phyloP scores from a whole-genome alignment of 2,797 vertebrate species.

The Betta splendens region DNA sequence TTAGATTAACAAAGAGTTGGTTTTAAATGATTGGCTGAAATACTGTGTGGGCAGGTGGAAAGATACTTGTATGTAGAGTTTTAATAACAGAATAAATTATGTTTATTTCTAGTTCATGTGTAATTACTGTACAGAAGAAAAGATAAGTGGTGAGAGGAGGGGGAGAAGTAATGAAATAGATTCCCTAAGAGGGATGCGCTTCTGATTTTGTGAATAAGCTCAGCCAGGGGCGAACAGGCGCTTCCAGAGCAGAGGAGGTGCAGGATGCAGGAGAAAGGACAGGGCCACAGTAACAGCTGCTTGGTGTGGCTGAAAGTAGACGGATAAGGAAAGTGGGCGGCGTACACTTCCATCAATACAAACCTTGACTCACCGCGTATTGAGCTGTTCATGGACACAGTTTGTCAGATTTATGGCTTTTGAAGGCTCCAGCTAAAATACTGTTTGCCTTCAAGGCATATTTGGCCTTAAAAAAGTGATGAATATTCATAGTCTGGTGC shows the following conservation, averaged over 20 bases:
- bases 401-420: constrained; percentile 46
- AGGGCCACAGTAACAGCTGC: constrained; percentile 43
- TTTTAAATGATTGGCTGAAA: constrained; percentile 16
- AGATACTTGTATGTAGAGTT: constrained; percentile 4
- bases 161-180: constrained; percentile 21
- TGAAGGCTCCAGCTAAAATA: constrained; percentile 37
- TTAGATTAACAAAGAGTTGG: constrained; percentile 18
- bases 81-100: neutral
- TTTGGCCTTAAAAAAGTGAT: constrained; percentile 34
- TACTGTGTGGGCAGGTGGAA: constrained; percentile 6
- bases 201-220: constrained; percentile 6
- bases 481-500: constrained; percentile 39
- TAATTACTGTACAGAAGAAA: constrained; percentile 2
- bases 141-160: neutral
- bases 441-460: constrained; percentile 32
- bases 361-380: constrained; percentile 54
- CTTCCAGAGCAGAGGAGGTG: constrained; percentile 12
- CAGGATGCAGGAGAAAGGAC: constrained; percentile 22
- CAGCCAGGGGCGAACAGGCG: constrained; percentile 4
- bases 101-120: neutral
- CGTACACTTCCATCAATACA: constrained; percentile 47
- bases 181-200: constrained; percentile 13
- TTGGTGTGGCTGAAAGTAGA: constrained; percentile 38
- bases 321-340: constrained; percentile 50
- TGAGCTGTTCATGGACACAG: constrained; percentile 49